Percentiles rank a stretch among this genome's conserved stretches.
Evolutionary conservation across 2,888 invertebrate species (phyloP).

Genomic region (Tortrix viridana): DNA sequence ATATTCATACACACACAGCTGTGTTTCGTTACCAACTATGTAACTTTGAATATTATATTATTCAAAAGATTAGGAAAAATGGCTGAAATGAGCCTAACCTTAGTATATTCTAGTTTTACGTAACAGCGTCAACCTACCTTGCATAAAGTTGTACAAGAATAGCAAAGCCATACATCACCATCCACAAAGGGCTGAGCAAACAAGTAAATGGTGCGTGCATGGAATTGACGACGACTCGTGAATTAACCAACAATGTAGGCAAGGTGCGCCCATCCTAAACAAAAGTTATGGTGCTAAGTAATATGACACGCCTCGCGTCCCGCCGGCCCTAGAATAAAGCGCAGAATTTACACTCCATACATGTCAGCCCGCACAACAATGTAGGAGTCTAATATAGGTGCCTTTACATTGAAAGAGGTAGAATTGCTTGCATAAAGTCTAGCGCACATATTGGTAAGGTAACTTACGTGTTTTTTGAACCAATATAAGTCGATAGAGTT

Average conservation of each 20-base stretch:
- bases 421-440: neutral
- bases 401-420: neutral
- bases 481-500: too few species aligned
- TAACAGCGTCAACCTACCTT: neutral
- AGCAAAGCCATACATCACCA: neutral
- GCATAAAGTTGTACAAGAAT: conserved; percentile 3
- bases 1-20: too few species aligned
- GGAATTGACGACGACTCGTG: conserved; percentile 56
- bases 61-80: neutral
- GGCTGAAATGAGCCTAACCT: neutral
- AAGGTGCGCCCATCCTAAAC: conserved; percentile 60
- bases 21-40: too few species aligned
- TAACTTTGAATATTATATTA: too few species aligned
- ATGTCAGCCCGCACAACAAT: conserved; percentile 22
- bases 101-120: neutral
- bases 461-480: neutral
- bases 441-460: neutral
- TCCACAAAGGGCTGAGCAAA: conserved; percentile 8
- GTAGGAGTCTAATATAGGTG: conserved; percentile 19
- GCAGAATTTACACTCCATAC: conserved; percentile 21
- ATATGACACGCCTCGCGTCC: conserved; percentile 56
- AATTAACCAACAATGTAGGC: conserved; percentile 65
- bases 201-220: conserved; percentile 7
- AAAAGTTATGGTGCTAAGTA: conserved; percentile 76
- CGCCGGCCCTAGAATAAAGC: conserved; percentile 44